Base-by-base conservation (phyloP, 2,113 vertebrate species). In the Telmatochromis bifrenatus region DNA sequence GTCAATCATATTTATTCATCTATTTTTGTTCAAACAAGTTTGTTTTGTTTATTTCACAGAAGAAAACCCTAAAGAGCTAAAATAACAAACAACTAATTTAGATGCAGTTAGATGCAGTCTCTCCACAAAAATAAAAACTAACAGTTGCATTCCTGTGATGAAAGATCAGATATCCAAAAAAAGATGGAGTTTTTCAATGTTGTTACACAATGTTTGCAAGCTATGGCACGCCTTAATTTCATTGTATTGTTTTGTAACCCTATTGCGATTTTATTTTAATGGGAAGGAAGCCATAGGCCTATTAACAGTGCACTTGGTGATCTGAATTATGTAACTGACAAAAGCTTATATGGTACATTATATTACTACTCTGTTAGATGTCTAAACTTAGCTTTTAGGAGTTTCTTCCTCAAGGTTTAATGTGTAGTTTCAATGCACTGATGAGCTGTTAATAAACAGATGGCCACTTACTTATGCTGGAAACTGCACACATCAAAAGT, bases 11-110 rank as follows among this genome's bases (percentile, higher is more conserved):
- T 93, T 88, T 83, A 86, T 79, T 33, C 13, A 62, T 12, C 33
- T 4, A 14, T 11, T 35, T 7, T 14, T 62, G 55, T 84, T 73
- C 23, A 82, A 86, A 62, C 42, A 75, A 8, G 5, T 73, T 58
- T 85, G 35, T 19, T 84, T 28, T 84, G 17, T 86, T 86, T 89
- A 19, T 37, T 84, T 86, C 47, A 47, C 75, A 83, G 19, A 45
- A 84, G 82, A 15, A 81, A 12, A 4, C 54, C 31, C 60, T 13
- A 21, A 37, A 65, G 86, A 60, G 84, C 12, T n/a, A 56, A 84
- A 83, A 86, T 23, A 81, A 56, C 12, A 70, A 73, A 56, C 37
- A 31, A 21, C 45, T 65, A n/a, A 68, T 80, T 54, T 45, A 28
- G 14, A n/a, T 45, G 15, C n/a, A 83, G 51, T 49, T 55, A 84